Evolutionary conservation across 2,888 invertebrate species (phyloP).

Genomic region (Oscheius sp.): DNA sequence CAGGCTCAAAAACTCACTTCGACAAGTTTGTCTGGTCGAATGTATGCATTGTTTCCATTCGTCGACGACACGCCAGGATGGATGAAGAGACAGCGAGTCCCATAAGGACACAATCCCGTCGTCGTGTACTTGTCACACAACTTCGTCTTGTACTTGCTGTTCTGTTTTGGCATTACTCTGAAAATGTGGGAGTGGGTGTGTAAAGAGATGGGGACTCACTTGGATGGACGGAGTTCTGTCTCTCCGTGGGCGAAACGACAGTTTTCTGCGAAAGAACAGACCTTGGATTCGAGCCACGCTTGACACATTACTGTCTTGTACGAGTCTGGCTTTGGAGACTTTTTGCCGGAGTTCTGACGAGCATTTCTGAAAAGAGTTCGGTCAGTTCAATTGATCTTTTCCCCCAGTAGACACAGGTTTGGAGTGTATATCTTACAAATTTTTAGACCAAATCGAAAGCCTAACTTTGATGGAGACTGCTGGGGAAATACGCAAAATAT

Average conservation of each 20-base stretch:
- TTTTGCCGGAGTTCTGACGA: conserved; percentile 18
- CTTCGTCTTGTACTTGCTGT: conserved; percentile 72
- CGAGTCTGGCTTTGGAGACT: conserved; percentile 63
- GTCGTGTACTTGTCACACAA: conserved; percentile 73
- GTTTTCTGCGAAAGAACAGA: conserved; percentile 68
- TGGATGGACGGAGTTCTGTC: conserved; percentile 64
- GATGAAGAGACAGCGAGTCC: conserved; percentile 70
- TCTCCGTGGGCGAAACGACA: conserved; percentile 71
- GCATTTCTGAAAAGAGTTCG: background rate
- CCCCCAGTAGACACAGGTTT: too few species aligned
- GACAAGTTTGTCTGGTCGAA: conserved; percentile 59
- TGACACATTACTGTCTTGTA: conserved; percentile 73
- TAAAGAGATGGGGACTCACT: conserved; percentile 41
- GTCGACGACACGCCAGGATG: conserved; percentile 57
- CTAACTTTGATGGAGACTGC: too few species aligned
- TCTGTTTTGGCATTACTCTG: conserved; percentile 60
- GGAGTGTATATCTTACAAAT: too few species aligned
- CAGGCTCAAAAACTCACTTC: conserved; percentile 38
- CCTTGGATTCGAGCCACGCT: conserved; percentile 68
- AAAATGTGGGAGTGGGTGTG: background rate
- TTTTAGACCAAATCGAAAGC: too few species aligned
- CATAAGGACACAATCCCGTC: conserved; percentile 71
- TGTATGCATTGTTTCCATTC: conserved; percentile 56
- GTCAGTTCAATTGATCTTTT: too few species aligned
- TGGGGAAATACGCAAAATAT: too few species aligned